phyloP scores from a whole-genome alignment of 2,113 vertebrate genomes.

The Lasiurus borealis region DNA sequence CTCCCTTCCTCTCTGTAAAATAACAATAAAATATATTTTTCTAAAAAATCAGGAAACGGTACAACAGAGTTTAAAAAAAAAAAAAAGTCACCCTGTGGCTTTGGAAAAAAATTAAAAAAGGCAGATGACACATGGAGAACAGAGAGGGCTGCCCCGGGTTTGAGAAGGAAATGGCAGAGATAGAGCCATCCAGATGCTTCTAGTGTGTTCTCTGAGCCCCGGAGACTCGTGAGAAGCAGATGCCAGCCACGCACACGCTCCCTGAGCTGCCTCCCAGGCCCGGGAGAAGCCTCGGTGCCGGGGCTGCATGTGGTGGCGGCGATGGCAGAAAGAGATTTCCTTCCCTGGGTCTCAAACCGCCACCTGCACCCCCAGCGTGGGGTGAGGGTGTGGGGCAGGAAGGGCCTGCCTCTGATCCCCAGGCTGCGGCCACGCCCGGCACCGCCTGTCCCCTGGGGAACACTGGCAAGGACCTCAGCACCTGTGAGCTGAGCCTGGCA shows the following conservation, averaged over 20 bases:
- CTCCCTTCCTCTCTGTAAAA: too few species aligned
- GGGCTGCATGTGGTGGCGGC: not conserved
- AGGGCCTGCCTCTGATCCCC: not conserved
- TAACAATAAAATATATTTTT: too few species aligned
- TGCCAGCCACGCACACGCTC: not conserved
- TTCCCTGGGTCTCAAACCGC: not conserved
- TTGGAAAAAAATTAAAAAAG: not conserved
- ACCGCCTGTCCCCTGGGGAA: not conserved
- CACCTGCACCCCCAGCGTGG: rapidly evolving
- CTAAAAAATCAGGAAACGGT: too few species aligned
- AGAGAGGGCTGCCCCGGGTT: not conserved
- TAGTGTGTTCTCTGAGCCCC: not conserved
- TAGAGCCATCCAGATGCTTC: not conserved
- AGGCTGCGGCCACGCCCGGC: rapidly evolving
- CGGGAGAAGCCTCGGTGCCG: not conserved
- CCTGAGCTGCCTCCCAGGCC: not conserved
- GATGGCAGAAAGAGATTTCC: not conserved
- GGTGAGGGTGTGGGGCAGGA: rapidly evolving
- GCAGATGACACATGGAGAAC: not conserved
- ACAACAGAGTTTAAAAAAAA: not conserved
- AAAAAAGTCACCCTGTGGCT: not conserved
- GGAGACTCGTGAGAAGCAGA: not conserved
- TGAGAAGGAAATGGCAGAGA: not conserved
- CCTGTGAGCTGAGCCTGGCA: not conserved
- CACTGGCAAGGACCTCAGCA: not conserved